Evolutionary conservation across 2,113 vertebrate genomes (phyloP), one percentile per base, ranked within the genome.

Genomic region (Plecturocebus donacophilus): DNA sequence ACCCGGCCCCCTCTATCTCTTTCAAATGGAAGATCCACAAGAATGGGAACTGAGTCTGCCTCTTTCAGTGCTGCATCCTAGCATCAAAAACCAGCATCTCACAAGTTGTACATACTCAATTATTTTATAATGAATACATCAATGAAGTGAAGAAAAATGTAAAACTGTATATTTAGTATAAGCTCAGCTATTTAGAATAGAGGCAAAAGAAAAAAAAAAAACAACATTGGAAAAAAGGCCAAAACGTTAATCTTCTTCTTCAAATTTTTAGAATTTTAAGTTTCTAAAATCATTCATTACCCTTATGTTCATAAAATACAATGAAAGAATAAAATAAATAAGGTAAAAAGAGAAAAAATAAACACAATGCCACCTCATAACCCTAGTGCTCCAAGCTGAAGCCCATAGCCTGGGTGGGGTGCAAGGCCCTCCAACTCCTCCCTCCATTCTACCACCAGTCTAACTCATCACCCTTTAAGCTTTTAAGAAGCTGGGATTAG

Each of bases 121-220:
- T 76, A 64, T n/a, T 97, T 89, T 96, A 84, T 70, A 93, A 97
- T 80, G 66, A 88, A 58, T 47, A 94, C 95, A 91, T 89, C 79
- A 91, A 54, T 84, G 32, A 95, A 77, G 23, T 42, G 16, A 93
- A 77, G 23, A 49, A 87, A 76, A 75, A 35, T 56, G 10, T 19
- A 45, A 86, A 95, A 92, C 8, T 84, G 0, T 83, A n/a, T 80
- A n/a, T 77, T 75, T 80, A 21, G 9, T 49, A 47, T 94, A 30
- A 95, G 49, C 9, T 56, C 47, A 96, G 56, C 77, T 93, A 70
- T 94, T 91, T 86, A 25, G 86, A 91, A 81, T 25, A 86, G 47
- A 58, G 42, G 20, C 19, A 82, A 61, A 38, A 52, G 0, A 38
- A 9, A 11, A 21, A 5, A n/a, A n/a, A 10, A 8, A 70, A n/a